phyloP scores from a whole-genome alignment of 2,113 vertebrate genomes.

The Nanorana parkeri region DNA sequence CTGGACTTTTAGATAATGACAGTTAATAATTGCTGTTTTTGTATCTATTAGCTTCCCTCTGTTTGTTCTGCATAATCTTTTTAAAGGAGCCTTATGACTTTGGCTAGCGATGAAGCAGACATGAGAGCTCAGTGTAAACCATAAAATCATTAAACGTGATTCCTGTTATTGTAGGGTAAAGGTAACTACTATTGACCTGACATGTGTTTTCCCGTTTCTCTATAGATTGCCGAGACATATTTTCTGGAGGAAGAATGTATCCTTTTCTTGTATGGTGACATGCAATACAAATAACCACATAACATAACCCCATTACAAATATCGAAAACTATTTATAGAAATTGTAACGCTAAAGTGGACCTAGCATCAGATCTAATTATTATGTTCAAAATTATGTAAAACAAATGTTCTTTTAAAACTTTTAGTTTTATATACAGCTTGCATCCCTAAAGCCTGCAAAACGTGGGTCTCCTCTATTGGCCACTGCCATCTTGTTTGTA shows the following conservation, averaged over 20 bases:
- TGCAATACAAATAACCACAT: too few species aligned
- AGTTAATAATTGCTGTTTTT: conserved; percentile 21
- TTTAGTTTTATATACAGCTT: too few species aligned
- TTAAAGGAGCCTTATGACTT: neutral
- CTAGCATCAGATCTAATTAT: too few species aligned
- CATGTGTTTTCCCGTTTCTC: conserved; percentile 47
- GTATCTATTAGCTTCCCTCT: conserved; percentile 3
- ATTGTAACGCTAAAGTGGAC: too few species aligned
- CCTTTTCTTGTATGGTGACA: conserved; percentile 70
- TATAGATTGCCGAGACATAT: conserved; percentile 91
- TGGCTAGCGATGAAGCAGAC: neutral
- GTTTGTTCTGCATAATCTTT: neutral
- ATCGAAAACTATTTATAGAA: too few species aligned
- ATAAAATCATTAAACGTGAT: neutral
- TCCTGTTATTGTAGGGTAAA: neutral
- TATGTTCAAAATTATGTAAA: too few species aligned
- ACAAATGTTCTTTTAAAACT: too few species aligned
- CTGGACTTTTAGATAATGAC: neutral
- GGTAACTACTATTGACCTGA: neutral
- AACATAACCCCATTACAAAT: too few species aligned
- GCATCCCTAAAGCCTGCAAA: too few species aligned
- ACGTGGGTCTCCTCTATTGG: too few species aligned
- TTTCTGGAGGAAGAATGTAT: conserved; percentile 94
- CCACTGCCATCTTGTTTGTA: too few species aligned
- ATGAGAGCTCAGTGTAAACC: neutral